These are phyloP conservation scores for Hymenopus coronatus DNA, from an alignment of 2,888 invertebrate species.

Conservation along the genomic window DNA sequence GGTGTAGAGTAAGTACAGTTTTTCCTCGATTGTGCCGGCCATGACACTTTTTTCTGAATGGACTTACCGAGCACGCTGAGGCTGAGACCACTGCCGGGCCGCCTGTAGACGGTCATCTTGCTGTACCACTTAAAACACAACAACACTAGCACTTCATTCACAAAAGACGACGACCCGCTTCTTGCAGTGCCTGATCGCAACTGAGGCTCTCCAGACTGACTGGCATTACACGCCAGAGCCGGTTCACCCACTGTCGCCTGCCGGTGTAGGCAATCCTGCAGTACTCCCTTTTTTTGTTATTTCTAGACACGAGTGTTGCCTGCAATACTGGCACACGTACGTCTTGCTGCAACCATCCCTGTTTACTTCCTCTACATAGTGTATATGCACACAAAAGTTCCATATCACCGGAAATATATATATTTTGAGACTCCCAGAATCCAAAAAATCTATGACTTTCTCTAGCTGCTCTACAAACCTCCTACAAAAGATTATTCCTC, in stretches of 20 bases:
- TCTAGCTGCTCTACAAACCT: too few species aligned
- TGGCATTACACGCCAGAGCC: background rate
- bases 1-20: too few species aligned
- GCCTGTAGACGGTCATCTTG: conserved; percentile 31
- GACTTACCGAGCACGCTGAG: conserved; percentile 51
- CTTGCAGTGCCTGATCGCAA: background rate
- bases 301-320: too few species aligned
- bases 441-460: too few species aligned
- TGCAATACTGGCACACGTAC: background rate
- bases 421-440: too few species aligned
- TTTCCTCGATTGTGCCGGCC: too few species aligned
- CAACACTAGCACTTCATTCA: background rate
- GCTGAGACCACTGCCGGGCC: conserved; percentile 49
- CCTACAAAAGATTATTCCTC: too few species aligned
- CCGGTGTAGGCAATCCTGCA: background rate
- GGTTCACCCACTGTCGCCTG: background rate
- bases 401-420: too few species aligned
- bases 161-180: background rate
- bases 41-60: background rate
- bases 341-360: too few species aligned
- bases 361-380: too few species aligned
- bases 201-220: background rate
- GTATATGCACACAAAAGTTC: too few species aligned
- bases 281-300: too few species aligned
- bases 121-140: background rate